phyloP scores from a whole-genome alignment of 2,888 invertebrate species.

The Macrosoma leucophasiata region DNA sequence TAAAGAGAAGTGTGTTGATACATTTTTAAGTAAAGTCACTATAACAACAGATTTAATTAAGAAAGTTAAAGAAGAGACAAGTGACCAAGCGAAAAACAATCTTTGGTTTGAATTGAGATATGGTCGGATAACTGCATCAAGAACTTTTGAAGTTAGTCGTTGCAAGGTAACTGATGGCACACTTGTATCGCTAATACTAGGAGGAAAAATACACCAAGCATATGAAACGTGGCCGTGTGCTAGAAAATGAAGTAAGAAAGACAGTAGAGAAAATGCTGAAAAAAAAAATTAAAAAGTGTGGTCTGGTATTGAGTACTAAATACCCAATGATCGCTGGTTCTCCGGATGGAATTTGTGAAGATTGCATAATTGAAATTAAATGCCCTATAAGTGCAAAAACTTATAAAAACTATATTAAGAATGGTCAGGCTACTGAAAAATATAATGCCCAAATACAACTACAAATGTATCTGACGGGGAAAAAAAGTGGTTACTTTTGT shows the following conservation, averaged over 20 bases:
- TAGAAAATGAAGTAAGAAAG: slow-evolving; percentile 4
- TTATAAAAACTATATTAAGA: slow-evolving; percentile 17
- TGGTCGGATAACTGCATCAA: slow-evolving; percentile 34
- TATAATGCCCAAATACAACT: slow-evolving; percentile 20
- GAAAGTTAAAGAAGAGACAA: slow-evolving; percentile 16
- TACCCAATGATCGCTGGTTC: slow-evolving; percentile 23
- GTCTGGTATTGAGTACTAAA: slow-evolving; percentile 12
- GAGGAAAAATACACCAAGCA: slow-evolving; percentile 23
- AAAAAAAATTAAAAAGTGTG: slow-evolving; percentile 3
- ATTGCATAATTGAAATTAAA: slow-evolving; percentile 23
- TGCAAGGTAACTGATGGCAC: slow-evolving; percentile 30
- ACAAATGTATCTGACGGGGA: slow-evolving; percentile 20
- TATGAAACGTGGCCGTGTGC: no score
- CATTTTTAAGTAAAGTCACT: slow-evolving; percentile 18
- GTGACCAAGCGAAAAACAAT: slow-evolving; percentile 18
- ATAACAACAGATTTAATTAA: slow-evolving; percentile 9
- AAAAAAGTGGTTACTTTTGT: slow-evolving; percentile 13
- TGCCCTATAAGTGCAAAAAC: slow-evolving; percentile 19
- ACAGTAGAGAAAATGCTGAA: slow-evolving; percentile 1
- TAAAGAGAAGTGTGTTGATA: slow-evolving; percentile 20
- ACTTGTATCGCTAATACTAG: slow-evolving; percentile 26
- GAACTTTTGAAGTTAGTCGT: slow-evolving; percentile 31
- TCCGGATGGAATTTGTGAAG: slow-evolving; percentile 21
- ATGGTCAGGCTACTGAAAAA: slow-evolving; percentile 18
- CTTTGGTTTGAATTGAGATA: slow-evolving; percentile 35